Base-by-base conservation (phyloP, 2,797 vertebrate genomes). In the Enteromius argenteus region DNA sequence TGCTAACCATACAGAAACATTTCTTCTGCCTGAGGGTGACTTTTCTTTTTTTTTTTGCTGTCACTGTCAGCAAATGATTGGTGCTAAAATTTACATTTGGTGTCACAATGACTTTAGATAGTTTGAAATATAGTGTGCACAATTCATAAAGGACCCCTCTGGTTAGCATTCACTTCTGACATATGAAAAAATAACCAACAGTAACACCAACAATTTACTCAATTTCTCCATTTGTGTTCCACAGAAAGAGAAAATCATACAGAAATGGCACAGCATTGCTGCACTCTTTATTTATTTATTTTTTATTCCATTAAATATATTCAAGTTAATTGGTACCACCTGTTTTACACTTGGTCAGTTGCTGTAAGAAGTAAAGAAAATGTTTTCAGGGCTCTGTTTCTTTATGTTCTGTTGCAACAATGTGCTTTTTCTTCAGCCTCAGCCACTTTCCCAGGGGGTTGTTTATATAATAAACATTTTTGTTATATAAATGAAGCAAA, bases 1-100 rank as follows among this genome's bases (percentile, higher is more conserved):
- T 46, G n/a, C 58, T 67, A 60, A 76, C 67, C 35, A 58, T 81
- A 76, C 10, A 69, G 13, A 81, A 75, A 69, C 35, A 60, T 49
- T 77, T 77, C 4, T 60, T 75, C 17, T 56, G 44, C 49, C 74
- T 68, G 11, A 64, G 39, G 32, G 60, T 23, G 14, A 10, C 3
- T n/a, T 75, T 67, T 15, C 9, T 1, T 30, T n/a, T 30, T 21
- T 32, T 66, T 30, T 49, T 11, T 76, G 42, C 21, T 44, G 2
- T 32, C 37, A 82, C 73, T 76, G 46, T 23, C n/a, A 39, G 58
- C 9, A 68, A 42, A 39, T 39, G 3, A 32, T 21, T 1, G 15
- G 37, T 69, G n/a, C 5, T 14, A 23, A 42, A 69, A 44, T 15
- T 1, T n/a, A 44, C 42, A 14, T 44, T 44, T 69, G 37, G 37